Conservation (phyloP, 2,888 invertebrate genomes). For the Ennomos erosarius region DNA sequence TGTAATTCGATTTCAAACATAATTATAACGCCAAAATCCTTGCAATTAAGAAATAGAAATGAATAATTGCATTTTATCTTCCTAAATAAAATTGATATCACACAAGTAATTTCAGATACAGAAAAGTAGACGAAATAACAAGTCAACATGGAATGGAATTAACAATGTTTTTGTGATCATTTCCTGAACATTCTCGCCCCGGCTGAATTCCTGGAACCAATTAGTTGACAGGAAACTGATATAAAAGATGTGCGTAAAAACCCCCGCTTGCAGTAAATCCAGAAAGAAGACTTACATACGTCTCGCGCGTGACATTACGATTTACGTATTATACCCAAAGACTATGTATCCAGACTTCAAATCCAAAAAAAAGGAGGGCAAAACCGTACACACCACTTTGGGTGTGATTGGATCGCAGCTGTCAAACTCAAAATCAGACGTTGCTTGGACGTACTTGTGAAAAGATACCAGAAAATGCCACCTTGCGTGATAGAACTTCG, state of each 20-base stretch:
- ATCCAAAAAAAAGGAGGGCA: too few relatives aligned
- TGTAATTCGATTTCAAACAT: conserved; percentile 13
- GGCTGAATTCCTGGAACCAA: conserved; percentile 13
- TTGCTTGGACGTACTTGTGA: too few relatives aligned
- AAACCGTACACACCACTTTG: too few relatives aligned
- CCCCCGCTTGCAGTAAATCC: neutral
- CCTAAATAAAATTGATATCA: too few relatives aligned
- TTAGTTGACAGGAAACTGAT: conserved; percentile 16
- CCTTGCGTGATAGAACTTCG: too few relatives aligned
- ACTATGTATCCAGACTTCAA: too few relatives aligned
- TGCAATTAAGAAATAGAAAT: neutral
- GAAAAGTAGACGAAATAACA: neutral
- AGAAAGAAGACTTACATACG: neutral
- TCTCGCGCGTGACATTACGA: neutral
- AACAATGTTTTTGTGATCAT: neutral
- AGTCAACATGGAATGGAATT: too few relatives aligned
- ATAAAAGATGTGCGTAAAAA: conserved; percentile 5
- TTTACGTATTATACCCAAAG: too few relatives aligned
- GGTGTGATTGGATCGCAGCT: too few relatives aligned
- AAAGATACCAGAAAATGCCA: too few relatives aligned
- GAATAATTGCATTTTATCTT: too few relatives aligned
- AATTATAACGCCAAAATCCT: conserved; percentile 7
- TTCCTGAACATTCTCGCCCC: neutral
- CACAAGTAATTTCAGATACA: neutral
- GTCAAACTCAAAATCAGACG: too few relatives aligned